Conservation (phyloP, 2,113 vertebrate species). For the Donacobius atricapilla region DNA sequence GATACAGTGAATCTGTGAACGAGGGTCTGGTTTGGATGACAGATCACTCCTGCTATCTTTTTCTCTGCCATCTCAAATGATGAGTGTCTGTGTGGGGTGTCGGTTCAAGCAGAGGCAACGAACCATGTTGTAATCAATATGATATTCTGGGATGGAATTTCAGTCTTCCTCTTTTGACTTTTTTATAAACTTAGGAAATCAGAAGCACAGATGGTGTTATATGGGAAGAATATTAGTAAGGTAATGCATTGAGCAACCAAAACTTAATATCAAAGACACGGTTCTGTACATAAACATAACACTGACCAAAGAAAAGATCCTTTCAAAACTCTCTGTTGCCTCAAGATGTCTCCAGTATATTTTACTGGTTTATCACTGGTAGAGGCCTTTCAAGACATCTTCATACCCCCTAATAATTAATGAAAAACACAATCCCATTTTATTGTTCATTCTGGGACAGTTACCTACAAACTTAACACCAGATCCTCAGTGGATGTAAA, state of each 20-base stretch:
- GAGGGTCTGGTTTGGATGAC: constrained; percentile 18
- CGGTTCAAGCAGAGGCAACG: background rate
- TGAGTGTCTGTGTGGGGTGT: background rate
- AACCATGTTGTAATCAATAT: constrained; percentile 51
- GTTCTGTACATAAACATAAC: background rate
- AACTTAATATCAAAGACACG: background rate
- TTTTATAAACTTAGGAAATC: constrained; percentile 35
- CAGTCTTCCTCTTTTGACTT: constrained; percentile 42
- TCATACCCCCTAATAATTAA: background rate
- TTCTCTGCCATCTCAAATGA: constrained; percentile 52
- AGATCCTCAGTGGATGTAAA: background rate
- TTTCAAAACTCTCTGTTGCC: background rate
- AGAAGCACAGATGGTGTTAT: background rate
- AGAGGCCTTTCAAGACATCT: background rate
- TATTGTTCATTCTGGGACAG: background rate
- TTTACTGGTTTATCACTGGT: background rate
- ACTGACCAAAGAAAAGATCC: background rate
- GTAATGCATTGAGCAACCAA: background rate
- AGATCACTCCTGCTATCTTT: constrained; percentile 42
- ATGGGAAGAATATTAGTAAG: background rate
- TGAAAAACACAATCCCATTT: background rate
- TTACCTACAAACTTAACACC: background rate
- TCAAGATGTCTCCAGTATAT: background rate
- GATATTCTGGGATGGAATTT: constrained; percentile 53
- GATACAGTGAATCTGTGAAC: background rate